These are phyloP conservation scores for Coenobita brevimanus DNA, from an alignment of 1,140 invertebrate species.

Conservation along the genomic window DNA sequence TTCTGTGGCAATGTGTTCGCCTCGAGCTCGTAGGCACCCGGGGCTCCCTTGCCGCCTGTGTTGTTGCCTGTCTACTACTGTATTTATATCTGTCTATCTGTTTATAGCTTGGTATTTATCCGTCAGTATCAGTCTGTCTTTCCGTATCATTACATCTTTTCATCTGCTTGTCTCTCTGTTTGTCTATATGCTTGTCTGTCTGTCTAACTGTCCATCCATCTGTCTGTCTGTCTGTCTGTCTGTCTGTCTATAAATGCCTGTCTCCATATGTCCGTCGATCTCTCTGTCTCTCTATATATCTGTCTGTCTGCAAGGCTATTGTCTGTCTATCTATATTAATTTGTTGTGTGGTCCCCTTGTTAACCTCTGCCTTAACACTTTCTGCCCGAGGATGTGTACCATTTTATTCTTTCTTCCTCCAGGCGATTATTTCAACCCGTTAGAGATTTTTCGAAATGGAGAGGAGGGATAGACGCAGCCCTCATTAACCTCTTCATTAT, in stretches of 20 bases:
- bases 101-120: neutral
- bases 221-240: neutral
- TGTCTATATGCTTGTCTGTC: too few relatives aligned
- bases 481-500: too few relatives aligned
- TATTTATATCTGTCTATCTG: neutral
- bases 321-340: neutral
- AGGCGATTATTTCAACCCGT: too few relatives aligned
- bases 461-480: too few relatives aligned
- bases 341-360: neutral
- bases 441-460: too few relatives aligned
- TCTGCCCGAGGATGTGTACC: neutral
- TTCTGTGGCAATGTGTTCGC: too few relatives aligned
- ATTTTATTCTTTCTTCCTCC: neutral
- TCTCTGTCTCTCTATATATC: neutral
- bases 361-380: neutral
- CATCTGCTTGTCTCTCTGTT: too few relatives aligned
- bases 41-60: too few relatives aligned
- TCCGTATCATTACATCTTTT: neutral
- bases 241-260: slow-evolving; percentile 12
- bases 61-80: too few relatives aligned
- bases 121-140: neutral
- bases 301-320: neutral
- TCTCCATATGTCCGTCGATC: slow-evolving; percentile 12
- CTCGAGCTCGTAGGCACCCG: too few relatives aligned
- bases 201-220: too few relatives aligned